Evolutionary conservation across 2,888 invertebrate genomes (phyloP), one percentile per base, ranked within the genome.

Genomic region (Schizaphis graminum): DNA sequence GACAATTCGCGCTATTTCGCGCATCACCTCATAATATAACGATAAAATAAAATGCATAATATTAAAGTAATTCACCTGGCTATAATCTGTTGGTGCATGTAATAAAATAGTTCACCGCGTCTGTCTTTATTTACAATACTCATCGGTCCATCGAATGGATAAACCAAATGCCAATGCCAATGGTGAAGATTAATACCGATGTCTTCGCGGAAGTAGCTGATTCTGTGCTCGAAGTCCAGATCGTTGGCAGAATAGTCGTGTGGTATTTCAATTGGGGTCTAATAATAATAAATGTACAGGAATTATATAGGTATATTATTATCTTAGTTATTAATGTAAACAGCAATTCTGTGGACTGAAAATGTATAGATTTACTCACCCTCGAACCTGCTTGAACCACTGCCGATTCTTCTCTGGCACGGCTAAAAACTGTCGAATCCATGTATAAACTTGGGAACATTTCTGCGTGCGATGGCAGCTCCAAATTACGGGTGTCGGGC

Each of bases 131-230:
- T 96, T 10, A 98, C 98, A 0, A 97, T 96, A 95, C 97, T 96
- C 0, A 97, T 96, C 0, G 97, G 97, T 0, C 95, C 95, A 95
- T 97, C 97, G 96, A 97, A 97, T 0, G 98, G 98, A 96, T 98
- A 98, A 4, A 98, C 98, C 95, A 98, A 96, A 96, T 98, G 98
- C 98, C 98, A 98, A 95, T 98, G 98, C 98, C 98, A 98, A 96
- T 98, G 98, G 96, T 98, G 98, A 91, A 98, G 97, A 96, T 98
- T 98, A 95, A 98, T 96, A 95, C 98, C 98, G 94, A 98, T 96
- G 96, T 98, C 98, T 96, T 98, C 98, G 85, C 98, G 97, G 97
- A 98, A 98, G 96, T 98, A 98, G 57, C 98, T 97, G 94, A 98
- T 96, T 11, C 97, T 97, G 96, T 98, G 98, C 95, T 98, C 98